Evolutionary conservation across 2,888 invertebrate genomes (phyloP).

Genomic region (Cristatella mucedo): DNA sequence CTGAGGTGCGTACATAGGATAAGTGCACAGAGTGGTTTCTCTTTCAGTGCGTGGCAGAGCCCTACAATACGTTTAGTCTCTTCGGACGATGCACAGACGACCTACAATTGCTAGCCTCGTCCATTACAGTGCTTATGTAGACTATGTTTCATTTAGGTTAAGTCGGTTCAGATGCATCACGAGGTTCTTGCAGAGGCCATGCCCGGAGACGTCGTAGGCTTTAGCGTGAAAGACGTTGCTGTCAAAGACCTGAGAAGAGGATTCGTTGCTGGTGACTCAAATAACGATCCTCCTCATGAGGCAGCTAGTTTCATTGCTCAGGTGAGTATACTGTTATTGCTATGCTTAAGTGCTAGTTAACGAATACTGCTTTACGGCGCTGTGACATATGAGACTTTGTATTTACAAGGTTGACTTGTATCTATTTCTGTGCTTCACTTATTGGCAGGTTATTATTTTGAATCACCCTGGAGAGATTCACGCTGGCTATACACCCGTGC

Average conservation of each 20-base stretch:
- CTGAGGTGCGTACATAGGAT: conserved; percentile 55
- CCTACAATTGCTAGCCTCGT: too few relatives aligned
- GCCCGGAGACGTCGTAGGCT: conserved; percentile 99
- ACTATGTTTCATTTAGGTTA: too few relatives aligned
- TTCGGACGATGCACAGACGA: too few relatives aligned
- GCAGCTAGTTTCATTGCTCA: conserved; percentile 30
- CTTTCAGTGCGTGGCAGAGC: neutral
- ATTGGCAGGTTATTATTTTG: conserved; percentile 66
- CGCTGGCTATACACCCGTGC: conserved; percentile 94
- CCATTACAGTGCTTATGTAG: too few relatives aligned
- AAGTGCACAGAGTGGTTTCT: neutral
- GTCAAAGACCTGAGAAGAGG: conserved; percentile 99
- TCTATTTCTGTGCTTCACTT: conserved; percentile 5
- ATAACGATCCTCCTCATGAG: conserved; percentile 76
- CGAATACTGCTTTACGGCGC: too few relatives aligned
- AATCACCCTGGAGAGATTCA: conserved; percentile 99
- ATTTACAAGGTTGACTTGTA: too few relatives aligned
- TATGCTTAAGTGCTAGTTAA: too few relatives aligned
- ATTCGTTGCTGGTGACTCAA: conserved; percentile 92
- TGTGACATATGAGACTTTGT: too few relatives aligned
- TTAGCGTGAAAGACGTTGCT: conserved; percentile 99
- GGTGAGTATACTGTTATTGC: conserved; percentile 21
- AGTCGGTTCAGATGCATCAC: conserved; percentile 99
- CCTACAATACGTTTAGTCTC: neutral
- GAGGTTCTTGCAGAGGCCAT: conserved; percentile 85